A percentile compares a stretch with the other conserved stretches of the same genome.
Conservation (phyloP, 2,888 invertebrate species). For the Meganola albula region DNA sequence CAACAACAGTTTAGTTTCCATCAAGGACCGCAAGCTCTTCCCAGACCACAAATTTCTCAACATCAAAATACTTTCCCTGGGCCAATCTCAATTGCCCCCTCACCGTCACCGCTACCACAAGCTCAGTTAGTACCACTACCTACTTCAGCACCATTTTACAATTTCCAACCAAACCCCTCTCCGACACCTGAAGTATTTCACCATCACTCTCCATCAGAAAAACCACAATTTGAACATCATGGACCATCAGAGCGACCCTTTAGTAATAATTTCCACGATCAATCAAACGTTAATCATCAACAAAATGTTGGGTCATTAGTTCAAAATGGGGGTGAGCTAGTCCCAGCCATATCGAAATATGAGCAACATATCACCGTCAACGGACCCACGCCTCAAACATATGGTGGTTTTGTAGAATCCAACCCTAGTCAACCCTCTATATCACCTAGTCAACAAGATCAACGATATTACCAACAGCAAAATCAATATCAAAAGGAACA, state of each 20-base stretch:
- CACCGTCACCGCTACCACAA: conserved; percentile 49
- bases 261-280: conserved; percentile 42
- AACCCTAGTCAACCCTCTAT: conserved; percentile 30
- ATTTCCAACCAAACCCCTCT: conserved; percentile 61
- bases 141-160: conserved; percentile 56
- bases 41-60: conserved; percentile 44
- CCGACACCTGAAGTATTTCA: conserved; percentile 47
- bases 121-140: conserved; percentile 64
- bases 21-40: conserved; percentile 51
- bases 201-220: conserved; percentile 52
- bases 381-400: conserved; percentile 47
- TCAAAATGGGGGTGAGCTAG: conserved; percentile 84
- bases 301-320: conserved; percentile 70
- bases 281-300: conserved; percentile 51
- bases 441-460: conserved; percentile 30
- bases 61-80: conserved; percentile 47
- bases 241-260: conserved; percentile 53
- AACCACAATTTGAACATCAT: conserved; percentile 47
- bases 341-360: conserved; percentile 86
- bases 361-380: conserved; percentile 86
- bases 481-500: conserved; percentile 27
- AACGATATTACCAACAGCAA: conserved; percentile 21
- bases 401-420: conserved; percentile 43
- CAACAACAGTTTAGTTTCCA: conserved; percentile 69
- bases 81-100: conserved; percentile 42